Percentiles rank a stretch among this genome's conserved stretches.
Evolutionary conservation across 2,888 invertebrate species (phyloP).

Genomic region (Phyto melanocephala): DNA sequence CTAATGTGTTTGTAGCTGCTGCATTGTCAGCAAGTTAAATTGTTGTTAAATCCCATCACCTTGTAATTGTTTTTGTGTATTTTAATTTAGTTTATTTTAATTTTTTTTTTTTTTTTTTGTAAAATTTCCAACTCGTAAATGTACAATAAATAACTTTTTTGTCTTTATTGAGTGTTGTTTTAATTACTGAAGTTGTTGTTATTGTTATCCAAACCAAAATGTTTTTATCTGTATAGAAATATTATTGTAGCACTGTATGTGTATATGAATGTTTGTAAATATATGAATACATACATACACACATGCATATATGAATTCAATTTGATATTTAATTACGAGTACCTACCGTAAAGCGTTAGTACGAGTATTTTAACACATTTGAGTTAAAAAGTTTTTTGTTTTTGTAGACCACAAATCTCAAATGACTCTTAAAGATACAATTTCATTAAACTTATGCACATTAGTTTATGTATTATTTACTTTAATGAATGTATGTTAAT

Average conservation of each 20-base stretch:
- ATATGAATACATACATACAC: neutral
- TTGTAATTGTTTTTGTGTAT: conserved; percentile 59
- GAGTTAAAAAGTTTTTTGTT: too few species aligned
- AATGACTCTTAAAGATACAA: conserved; percentile 53
- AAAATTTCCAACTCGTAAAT: neutral
- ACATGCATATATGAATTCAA: neutral
- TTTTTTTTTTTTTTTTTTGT: conserved; percentile 14
- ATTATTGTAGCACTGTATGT: neutral
- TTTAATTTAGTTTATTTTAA: conserved; percentile 2
- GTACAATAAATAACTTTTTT: too few species aligned
- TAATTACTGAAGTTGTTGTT: neutral
- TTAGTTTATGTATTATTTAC: too few species aligned
- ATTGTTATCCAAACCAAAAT: conserved; percentile 25
- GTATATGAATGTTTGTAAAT: neutral
- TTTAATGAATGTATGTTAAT: neutral
- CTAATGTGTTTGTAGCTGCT: conserved; percentile 24
- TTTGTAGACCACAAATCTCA: conserved; percentile 61
- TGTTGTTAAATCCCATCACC: conserved; percentile 61
- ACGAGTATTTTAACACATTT: neutral
- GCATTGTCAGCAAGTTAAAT: conserved; percentile 58
- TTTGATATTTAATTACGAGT: conserved; percentile 27
- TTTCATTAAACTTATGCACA: conserved; percentile 38
- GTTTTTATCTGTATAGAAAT: neutral
- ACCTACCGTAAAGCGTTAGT: neutral
- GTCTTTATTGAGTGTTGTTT: neutral